Base-by-base conservation (phyloP, 2,888 invertebrate species). In the Andrena haemorrhoa region DNA sequence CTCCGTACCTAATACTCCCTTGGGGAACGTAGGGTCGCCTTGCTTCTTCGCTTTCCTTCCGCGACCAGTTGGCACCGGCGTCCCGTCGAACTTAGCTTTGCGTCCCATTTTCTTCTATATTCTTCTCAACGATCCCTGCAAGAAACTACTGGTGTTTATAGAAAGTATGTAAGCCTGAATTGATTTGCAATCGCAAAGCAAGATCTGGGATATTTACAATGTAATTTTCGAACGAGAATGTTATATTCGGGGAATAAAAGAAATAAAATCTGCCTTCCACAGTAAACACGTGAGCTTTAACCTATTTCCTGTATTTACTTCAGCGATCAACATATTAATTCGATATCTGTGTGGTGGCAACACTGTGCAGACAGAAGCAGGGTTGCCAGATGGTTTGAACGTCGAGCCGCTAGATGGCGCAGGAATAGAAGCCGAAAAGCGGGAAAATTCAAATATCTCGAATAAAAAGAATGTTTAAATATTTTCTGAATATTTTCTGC, bases 1-100 rank as follows among this genome's bases (percentile, higher is more conserved):
- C 23, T 47, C n/a, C 87, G 89, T 94, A 95, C 95, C 95, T 91
- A 92, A 88, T 49, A 95, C 87, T 79, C 95, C 94, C 91, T 95
- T 95, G 77, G 95, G 95, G 91, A 97, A 96, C 65, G 95, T 95
- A 1, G 98, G 98, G 89, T 97, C 96, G 60, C 96, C 96, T 92
- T 98, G 98, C 92, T 98, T 98, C 88, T 96, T 97, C 0, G 98
- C 95, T 94, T 98, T 98, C 85, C 96, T 96, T 0, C 98, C 98
- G 8, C 97, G 98, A 0, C 98, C 98, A 90, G 96, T 97, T 92
- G 97, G 97, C 1, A 95, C 95, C 87, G 96, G 95, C 75, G 95
- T 95, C 49, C 95, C 95, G 89, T 97, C 97, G 93, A 96, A 98
- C 91, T 97, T 97, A 4, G 97, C 98, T 94, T 98, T 98, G 58